Base-by-base conservation (phyloP, 2,888 invertebrate genomes). In the Elgonia sp. region DNA sequence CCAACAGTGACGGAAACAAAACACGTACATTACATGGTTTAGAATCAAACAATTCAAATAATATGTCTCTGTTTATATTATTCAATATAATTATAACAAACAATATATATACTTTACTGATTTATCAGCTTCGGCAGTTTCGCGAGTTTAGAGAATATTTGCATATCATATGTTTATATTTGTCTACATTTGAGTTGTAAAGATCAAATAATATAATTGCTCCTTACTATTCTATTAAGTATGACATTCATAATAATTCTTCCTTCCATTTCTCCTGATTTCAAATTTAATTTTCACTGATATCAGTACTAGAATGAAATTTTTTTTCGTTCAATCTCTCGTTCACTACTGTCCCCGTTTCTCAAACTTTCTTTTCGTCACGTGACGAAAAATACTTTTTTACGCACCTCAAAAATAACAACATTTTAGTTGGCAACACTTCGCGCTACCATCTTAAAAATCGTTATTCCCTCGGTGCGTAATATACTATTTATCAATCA, bases 71-170 rank as follows among this genome's bases (percentile, higher is more conserved):
- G n/a, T n/a, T n/a, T n/a, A n/a, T n/a, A n/a, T n/a, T n/a, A n/a
- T n/a, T n/a, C n/a, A n/a, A n/a, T n/a, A n/a, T n/a, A n/a, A n/a
- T n/a, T n/a, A n/a, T n/a, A n/a, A n/a, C n/a, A n/a, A n/a, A n/a
- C n/a, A n/a, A 29, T 29, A 29, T 29, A 29, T 29, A 29, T 29
- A 29, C 62, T 62, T 81, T 70, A 72, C 60, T 70, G 80, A 70
- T 62, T 55, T 60, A 62, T 70, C 80, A 50, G 53, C 62, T 50
- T 70, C 80, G 80, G 80, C 70, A 81, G 70, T 81, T 81, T 81
- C 70, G 57, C 80, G 81, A 63, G 21, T 81, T 63, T 81, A 46
- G 16, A 70, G 70, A 72, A 81, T 81, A 81, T 81, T 81, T 81
- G 80, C 81, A 63, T 72, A 79, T 39, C 81, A 63, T 72, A 79